Percentiles rank a stretch among this genome's conserved stretches.
phyloP scores from a whole-genome alignment of 2,113 vertebrate genomes.

The Piaya cayana region DNA sequence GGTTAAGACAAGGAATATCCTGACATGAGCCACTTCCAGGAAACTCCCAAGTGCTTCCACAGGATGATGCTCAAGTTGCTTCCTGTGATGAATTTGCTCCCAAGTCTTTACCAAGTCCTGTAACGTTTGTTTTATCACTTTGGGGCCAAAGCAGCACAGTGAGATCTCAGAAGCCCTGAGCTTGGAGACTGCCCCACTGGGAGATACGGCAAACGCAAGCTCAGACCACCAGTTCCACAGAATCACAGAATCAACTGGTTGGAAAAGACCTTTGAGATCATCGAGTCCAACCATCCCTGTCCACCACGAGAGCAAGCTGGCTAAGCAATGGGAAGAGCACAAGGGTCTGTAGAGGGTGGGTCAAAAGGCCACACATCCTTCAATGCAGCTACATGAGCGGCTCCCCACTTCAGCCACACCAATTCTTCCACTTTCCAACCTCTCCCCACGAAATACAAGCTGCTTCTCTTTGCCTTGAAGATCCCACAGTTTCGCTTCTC shows the following conservation, averaged over 20 bases:
- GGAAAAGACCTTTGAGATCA: no score
- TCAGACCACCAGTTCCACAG: fast-evolving
- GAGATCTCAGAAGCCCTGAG: background rate
- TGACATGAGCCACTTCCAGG: background rate
- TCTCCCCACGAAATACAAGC: background rate
- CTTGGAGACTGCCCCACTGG: background rate
- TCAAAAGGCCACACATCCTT: background rate
- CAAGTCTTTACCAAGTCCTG: background rate
- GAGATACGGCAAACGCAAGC: fast-evolving
- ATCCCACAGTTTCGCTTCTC: background rate
- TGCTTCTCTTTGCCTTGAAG: background rate
- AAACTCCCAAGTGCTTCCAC: background rate
- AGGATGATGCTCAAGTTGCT: no score
- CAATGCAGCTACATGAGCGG: background rate
- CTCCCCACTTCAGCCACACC: background rate
- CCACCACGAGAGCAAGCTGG: no score
- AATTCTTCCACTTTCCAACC: background rate
- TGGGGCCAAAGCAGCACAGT: background rate
- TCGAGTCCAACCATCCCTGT: no score
- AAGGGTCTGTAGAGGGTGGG: background rate
- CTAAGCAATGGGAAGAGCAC: fast-evolving
- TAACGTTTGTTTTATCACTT: background rate
- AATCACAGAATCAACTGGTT: no score
- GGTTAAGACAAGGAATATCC: background rate
- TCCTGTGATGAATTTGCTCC: background rate